Evolutionary conservation across 2,888 invertebrate genomes (phyloP), one percentile per base, ranked within the genome.

Genomic region (Lottia scabra): DNA sequence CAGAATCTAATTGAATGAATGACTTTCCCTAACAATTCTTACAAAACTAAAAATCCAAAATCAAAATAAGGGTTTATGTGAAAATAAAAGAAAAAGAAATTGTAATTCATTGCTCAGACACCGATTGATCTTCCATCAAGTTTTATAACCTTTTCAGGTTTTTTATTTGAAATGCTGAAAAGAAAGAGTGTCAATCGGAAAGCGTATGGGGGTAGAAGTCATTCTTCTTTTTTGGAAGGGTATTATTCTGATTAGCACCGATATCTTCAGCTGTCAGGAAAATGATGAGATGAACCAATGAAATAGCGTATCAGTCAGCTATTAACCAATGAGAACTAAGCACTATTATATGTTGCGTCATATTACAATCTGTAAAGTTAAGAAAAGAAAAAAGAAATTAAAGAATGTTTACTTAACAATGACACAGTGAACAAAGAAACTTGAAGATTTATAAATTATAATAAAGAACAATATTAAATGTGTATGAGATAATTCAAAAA

Each of bases 341-440:
- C 56, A 56, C 56, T 56, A 23, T 23, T 56, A 23, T 38, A 10
- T 38, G 56, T 56, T 56, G 56, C 56, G 56, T 56, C 56, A 56
- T 23, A 23, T 56, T 23, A 56, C 56, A 56, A 56, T 56, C 56
- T 56, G 56, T 56, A 56, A 23, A 23, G 56, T 56, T 56, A 56
- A 56, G 56, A 56, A 56, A 56, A 56, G 56, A 56, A 56, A 38
- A 38, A 19, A 56, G 56, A 56, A 56, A 56, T 56, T 56, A 56
- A 56, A 56, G 56, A 56, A 56, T 56, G 56, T 56, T 56, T 56
- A 56, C 56, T 56, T 56, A 56, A 56, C 56, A 56, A 56, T 56
- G 56, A 56, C 19, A 56, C 19, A 56, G 16, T 19, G 56, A 56
- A 56, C 56, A 56, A 56, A 56, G 56, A 56, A 56, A 56, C 12